Evolutionary conservation across 2,888 invertebrate genomes (phyloP).

Genomic region (Steinernema scapterisci): DNA sequence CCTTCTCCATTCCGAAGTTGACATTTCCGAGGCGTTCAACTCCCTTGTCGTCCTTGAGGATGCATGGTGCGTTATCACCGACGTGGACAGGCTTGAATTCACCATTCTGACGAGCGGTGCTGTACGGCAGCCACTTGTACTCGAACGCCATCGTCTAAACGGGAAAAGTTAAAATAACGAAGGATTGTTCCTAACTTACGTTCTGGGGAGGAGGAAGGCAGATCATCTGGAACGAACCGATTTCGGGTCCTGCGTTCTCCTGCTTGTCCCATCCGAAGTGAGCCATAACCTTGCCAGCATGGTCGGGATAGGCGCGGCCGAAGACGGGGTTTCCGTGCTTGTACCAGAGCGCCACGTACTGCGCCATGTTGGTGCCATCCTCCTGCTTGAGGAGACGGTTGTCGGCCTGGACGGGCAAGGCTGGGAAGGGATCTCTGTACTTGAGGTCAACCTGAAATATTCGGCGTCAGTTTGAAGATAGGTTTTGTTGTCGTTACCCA

Average conservation of each 20-base stretch:
- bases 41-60: conserved; percentile 51
- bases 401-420: conserved; percentile 46
- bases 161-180: neutral
- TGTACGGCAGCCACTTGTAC: conserved; percentile 53
- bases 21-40: conserved; percentile 54
- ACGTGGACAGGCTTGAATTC: conserved; percentile 53
- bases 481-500: too few species aligned
- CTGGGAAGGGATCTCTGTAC: conserved; percentile 50
- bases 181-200: conserved; percentile 2
- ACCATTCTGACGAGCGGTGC: conserved; percentile 40
- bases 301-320: conserved; percentile 49
- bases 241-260: conserved; percentile 55
- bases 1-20: conserved; percentile 48
- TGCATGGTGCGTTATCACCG: conserved; percentile 50
- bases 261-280: conserved; percentile 54
- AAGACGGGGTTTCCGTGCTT: conserved; percentile 58
- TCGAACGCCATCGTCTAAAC: conserved; percentile 44
- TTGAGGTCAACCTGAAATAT: conserved; percentile 51
- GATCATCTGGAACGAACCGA: conserved; percentile 55
- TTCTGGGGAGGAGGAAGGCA: conserved; percentile 43
- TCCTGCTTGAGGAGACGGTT: conserved; percentile 49
- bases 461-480: too few species aligned
- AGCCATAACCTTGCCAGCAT: conserved; percentile 47
- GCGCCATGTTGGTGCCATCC: conserved; percentile 21
- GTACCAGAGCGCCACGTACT: conserved; percentile 58